Evolutionary conservation across 2,113 vertebrate species (phyloP), one percentile per base, ranked within the genome.

Genomic region (Galeopterus variegatus): DNA sequence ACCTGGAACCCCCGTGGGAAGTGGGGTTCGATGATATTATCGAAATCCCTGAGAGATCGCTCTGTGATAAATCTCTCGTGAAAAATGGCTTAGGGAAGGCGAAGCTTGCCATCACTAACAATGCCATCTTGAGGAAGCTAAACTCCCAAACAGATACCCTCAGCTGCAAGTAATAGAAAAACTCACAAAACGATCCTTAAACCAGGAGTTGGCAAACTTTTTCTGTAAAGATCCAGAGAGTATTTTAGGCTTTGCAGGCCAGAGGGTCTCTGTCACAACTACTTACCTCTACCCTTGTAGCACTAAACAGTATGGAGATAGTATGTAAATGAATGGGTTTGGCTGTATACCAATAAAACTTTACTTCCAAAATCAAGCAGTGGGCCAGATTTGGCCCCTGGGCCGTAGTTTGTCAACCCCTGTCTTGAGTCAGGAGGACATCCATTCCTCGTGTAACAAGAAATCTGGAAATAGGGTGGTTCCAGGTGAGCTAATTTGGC

Each of bases 281-380:
- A 72, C 19, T 41, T 33, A 14, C 26, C 21, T n/a, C 50, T 21
- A 12, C 62, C 9, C 0, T 2, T 23, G 62, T 12, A 48, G n/a
- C 36, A 50, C 50, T 69, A 80, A 80, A 48, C 50, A 69, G 45
- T 54, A 18, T 24, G 62, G 15, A 69, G 50, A 33, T 17, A 9
- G 15, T 14, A 50, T 21, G 45, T n/a, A 31, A 56, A 56, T 10
- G n/a, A 69, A 56, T 33, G 19, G 56, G 52, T 8, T 2, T 58
- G 50, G 18, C 76, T 91, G 52, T 58, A 8, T 6, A 6, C 64
- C 58, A 64, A 54, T 77, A n/a, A 65, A 77, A 65, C 73, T 77
- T 77, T 89, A 89, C 65, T 77, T 75, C 81, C 76, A 69, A 91
- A 91, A 91, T 45, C 76, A 56, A 33, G 88, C 50, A 56, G 62